Evolutionary conservation across 1,140 invertebrate genomes (phyloP).

Genomic region (Physella acuta): DNA sequence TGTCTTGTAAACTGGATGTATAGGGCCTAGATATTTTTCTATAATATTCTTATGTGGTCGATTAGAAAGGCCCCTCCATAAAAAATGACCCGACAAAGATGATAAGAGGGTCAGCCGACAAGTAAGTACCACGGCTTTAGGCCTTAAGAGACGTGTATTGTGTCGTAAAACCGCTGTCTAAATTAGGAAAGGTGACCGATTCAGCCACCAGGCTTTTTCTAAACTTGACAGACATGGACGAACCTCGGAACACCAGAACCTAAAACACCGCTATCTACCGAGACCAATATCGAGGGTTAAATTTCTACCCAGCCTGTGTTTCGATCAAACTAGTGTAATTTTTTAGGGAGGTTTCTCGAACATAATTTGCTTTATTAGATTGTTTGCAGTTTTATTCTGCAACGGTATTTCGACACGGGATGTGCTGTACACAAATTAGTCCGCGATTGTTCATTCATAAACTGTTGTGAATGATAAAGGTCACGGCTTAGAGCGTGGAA

Average conservation of each 20-base stretch:
- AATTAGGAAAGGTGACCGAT: conserved; percentile 24
- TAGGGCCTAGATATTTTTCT: background rate
- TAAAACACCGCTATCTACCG: no score
- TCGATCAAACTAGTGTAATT: no score
- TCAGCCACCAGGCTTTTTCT: conserved; percentile 4
- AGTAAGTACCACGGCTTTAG: conserved; percentile 18
- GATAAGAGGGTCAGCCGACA: conserved; percentile 24
- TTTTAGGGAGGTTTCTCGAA: no score
- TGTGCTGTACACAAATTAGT: conserved; percentile 22
- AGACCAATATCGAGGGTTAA: no score
- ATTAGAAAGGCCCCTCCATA: conserved; percentile 3
- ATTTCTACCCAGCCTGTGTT: no score
- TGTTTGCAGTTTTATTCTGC: background rate
- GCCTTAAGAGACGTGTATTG: background rate
- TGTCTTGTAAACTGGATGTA: conserved; percentile 24
- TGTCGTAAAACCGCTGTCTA: background rate
- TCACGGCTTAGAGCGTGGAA: conserved; percentile 26
- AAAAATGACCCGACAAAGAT: conserved; percentile 27
- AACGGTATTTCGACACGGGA: conserved; percentile 20
- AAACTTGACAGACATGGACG: conserved; percentile 19
- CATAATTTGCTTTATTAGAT: no score
- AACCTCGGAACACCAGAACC: no score
- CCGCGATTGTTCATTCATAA: conserved; percentile 31
- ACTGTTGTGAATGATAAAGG: conserved; percentile 30
- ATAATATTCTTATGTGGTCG: conserved; percentile 24